These are phyloP conservation scores for Agonopterix alstromeriana DNA, from an alignment of 2,888 invertebrate genomes.

Conservation along the genomic window DNA sequence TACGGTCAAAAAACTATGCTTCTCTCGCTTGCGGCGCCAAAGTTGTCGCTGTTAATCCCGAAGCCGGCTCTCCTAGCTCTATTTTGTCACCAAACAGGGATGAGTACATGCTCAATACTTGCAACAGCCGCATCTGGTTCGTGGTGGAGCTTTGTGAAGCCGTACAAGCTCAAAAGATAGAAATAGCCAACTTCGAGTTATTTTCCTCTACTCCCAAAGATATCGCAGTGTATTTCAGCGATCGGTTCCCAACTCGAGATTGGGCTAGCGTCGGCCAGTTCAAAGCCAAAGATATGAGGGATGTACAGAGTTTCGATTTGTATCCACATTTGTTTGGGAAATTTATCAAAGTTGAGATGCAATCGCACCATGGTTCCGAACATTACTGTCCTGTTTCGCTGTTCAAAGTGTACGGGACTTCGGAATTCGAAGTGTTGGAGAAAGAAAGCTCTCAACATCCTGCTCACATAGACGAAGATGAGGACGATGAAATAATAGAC, in stretches of 20 bases:
- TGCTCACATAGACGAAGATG: conserved; percentile 80
- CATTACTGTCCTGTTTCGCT: conserved; percentile 99
- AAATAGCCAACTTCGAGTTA: conserved; percentile 97
- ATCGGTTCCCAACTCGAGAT: conserved; percentile 92
- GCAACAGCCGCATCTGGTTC: conserved; percentile 95
- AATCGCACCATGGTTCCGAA: conserved; percentile 96
- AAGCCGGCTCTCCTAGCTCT: conserved; percentile 90
- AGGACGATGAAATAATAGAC: conserved; percentile 80
- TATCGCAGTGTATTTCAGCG: conserved; percentile 91
- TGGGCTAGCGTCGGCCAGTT: conserved; percentile 94
- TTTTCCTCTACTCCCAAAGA: conserved; percentile 98
- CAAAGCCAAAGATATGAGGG: conserved; percentile 90
- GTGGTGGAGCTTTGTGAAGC: conserved; percentile 98
- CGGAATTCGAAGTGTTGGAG: conserved; percentile 92
- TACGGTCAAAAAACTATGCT: conserved; percentile 95
- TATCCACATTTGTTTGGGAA: conserved; percentile 90
- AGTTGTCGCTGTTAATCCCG: conserved; percentile 93
- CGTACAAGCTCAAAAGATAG: conserved; percentile 95
- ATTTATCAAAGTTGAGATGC: conserved; percentile 92
- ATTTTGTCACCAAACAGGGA: conserved; percentile 93
- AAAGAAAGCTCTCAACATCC: conserved; percentile 85
- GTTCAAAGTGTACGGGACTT: conserved; percentile 94
- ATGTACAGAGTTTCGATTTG: conserved; percentile 90
- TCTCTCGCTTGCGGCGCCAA: conserved; percentile 98
- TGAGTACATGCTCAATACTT: conserved; percentile 98